Base-by-base conservation (phyloP, 2,113 vertebrate genomes). In the Haemorhous mexicanus region DNA sequence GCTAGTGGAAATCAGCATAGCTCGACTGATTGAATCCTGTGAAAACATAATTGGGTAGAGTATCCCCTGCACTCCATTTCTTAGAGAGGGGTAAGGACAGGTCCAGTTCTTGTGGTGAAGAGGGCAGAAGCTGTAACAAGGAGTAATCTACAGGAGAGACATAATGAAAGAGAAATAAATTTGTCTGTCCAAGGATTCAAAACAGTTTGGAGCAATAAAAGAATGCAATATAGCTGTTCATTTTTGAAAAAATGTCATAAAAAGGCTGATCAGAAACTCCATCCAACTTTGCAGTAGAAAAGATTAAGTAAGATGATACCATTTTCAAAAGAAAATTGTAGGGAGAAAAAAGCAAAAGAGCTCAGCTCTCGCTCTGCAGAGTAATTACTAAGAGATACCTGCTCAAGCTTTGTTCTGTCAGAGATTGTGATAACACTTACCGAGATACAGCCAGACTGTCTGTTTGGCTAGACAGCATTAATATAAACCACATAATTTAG, bases 381-480 rank as follows among this genome's bases (percentile, higher is more conserved):
- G 83, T 89, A 93, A 96, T 96, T 95, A 84, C 86, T 61, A 30
- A 82, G 64, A 95, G 58, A 84, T 84, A 84, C 76, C 61, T 79
- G 58, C 76, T 92, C 93, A 76, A 75, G 93, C 83, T 97, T 94
- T 96, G 92, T 96, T 92, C 93, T 92, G 86, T 90, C 88, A 94
- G 88, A 90, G 68, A 75, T 79, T 9, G 3, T 72, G 88, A 72
- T 95, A 93, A 73, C 90, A 72, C 41, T 55, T 16, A 30, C 28
- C 73, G 49, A 84, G 91, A 93, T 75, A 87, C 89, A 90, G 85
- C 64, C 88, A 95, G 93, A 39, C 86, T 95, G 94, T 70, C 85
- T 95, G 50, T 87, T 94, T 90, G 88, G 52, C 93, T 75, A 90
- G 76, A 94, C 81, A 84, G 69, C 87, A 94, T 73, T 96, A 87